Evolutionary conservation across 2,113 vertebrate genomes (phyloP), one percentile per base, ranked within the genome.

Genomic region (Megaleporinus macrocephalus): DNA sequence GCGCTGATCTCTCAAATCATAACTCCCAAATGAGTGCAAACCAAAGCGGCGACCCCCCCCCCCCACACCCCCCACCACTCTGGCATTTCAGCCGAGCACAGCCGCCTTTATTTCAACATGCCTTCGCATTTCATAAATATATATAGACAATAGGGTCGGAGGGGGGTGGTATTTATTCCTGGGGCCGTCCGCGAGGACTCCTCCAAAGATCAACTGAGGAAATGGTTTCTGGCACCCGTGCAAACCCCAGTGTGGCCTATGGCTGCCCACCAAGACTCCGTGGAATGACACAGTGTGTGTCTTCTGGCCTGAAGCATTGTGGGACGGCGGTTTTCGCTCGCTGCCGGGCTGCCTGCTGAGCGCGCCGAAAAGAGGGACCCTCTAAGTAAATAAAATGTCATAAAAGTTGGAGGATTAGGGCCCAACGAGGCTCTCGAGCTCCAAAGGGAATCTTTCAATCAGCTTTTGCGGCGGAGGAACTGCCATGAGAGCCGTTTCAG

Each of bases 101-200:
- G 92, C 90, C 87, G 89, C 89, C 90, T 91, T 93, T 90, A 93
- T 93, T 92, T 88, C 82, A 77, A 86, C 87, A 89, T 90, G 85
- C 91, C 90, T 91, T 90, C 86, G 89, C 73, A 90, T 93, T 92
- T 91, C 88, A 89, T 91, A 87, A 91, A 92, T 84, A 88, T 84
- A 89, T 85, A 87, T 84, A 89, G 85, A 91, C 90, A 92, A 89
- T 87, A 84, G 84, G 79, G 70, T 84, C 78, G 57, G 76, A 70
- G 79, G 69, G 53, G 79, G 61, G 53, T 78, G 84, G 65, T 90
- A 86, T 91, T 73, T 89, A 82, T 90, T 82, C 89, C 76, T 36
- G 66, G 80, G 86, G 74, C 88, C 84, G 83, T 80, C 89, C 88
- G 87, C 49, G 76, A 57, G 57, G 79, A 87, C 79, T 86, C 82